Evolutionary conservation across 2,113 vertebrate genomes (phyloP), one percentile per base, ranked within the genome.

Genomic region (Scortum barcoo): DNA sequence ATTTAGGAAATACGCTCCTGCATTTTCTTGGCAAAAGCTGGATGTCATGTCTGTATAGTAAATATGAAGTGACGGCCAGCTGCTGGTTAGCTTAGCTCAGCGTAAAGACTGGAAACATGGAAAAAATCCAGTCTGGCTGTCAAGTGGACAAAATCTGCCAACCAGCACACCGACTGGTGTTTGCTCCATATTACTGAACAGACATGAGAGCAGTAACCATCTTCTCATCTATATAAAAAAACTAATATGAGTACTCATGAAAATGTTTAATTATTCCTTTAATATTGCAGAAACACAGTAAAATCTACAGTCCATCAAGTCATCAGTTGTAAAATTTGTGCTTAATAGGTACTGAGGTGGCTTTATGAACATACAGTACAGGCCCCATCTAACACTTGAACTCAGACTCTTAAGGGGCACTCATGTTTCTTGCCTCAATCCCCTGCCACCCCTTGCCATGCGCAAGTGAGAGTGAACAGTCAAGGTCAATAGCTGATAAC

Each of bases 401-500:
- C n/a, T 71, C 26, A 40, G 63, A 74, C 40, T 68, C 42, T 60
- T 67, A 80, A 88, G 48, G 80, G 72, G 26, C 42, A 46, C 65
- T 74, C 53, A 16, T 67, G 51, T 42, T 77, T 76, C 78, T 54
- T 68, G 36, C 72, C 48, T 22, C 46, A 61, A 19, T 91, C 73
- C 66, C 78, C 38, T 36, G 84, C 77, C 33, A 57, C 61, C 67
- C 22, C 14, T 63, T 88, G 56, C 68, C 67, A 81, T 40, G 69
- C 75, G 38, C 73, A 81, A 72, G 54, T 22, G 58, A 85, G 72
- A 78, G 72, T 38, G 81, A 90, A 82, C 78, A 77, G 87, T 90
- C 86, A 94, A 94, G 93, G 94, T 93, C 93, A 93, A 86, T 50
- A 80, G 86, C 85, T 88, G 85, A 88, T 90, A 85, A 88, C 82